Evolutionary conservation across 1,140 invertebrate species (phyloP), one percentile per base, ranked within the genome.

Genomic region (Tribolium madens): DNA sequence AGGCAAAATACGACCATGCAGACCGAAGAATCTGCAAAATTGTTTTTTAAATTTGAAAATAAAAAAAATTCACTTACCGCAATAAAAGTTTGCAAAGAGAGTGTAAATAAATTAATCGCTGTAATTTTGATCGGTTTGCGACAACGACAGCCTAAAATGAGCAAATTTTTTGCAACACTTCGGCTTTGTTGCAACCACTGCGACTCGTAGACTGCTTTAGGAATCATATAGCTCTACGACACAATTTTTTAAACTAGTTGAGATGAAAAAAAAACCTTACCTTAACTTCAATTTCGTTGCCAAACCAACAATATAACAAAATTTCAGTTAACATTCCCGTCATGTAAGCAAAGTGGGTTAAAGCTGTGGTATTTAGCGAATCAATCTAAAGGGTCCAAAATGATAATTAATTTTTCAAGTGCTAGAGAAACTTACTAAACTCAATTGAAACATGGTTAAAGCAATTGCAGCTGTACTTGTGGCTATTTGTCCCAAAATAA

Each of bases 281-380:
- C 26, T 64, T 31, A 33, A 64, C 14, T 31, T 64, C 57, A 31
- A 64, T 26, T 33, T 64, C 57, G 26, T 64, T 64, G 1, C 57
- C 57, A 9, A 64, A 64, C 57, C 57, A 64, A 64, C 57, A 64
- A 26, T 57, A 57, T 6, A 57, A 17, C 4, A 21, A 57, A 18
- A 57, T 17, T 10, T 57, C 15, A 42, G 4, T 42, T 7, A 42
- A 10, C 36, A 57, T 57, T 21, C 52, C 52, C 4, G 10, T 18
- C 10, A 57, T 57, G 52, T 57, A 57, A 0, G 52, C 13, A 3
- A 57, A 21, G 17, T 57, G 52, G n/a, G 52, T 57, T 2, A 57
- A 21, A 57, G 52, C 52, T 3, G 14, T 18, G 9, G 13, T 18
- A 21, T 18, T 57, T 57, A 57, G 2, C 17, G 52, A 18, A 5